phyloP scores from a whole-genome alignment of 1,140 invertebrate species.

The Megathymus violae region DNA sequence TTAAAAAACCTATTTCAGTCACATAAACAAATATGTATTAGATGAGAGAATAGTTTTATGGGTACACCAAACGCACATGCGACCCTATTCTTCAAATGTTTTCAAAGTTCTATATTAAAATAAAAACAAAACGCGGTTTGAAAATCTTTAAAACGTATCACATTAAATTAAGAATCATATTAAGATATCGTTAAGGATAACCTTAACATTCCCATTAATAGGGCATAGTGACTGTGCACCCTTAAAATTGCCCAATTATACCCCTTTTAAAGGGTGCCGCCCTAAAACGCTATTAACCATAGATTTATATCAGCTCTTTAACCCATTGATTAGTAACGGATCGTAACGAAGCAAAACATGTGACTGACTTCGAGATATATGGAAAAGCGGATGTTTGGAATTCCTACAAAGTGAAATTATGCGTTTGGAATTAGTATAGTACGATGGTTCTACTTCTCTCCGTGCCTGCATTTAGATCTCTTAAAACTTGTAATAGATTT shows the following conservation, averaged over 20 bases:
- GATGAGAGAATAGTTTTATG: no score
- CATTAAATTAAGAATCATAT: constrained; percentile 22
- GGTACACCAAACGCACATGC: no score
- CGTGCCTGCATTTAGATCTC: no score
- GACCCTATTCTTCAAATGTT: no score
- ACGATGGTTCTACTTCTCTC: no score
- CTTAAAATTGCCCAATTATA: constrained; percentile 76
- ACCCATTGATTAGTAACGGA: constrained; percentile 61
- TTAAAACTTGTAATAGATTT: no score
- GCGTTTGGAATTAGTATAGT: no score
- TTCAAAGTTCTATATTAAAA: neutral
- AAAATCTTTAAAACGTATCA: neutral
- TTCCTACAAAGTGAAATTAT: no score
- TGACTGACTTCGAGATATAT: constrained; percentile 14
- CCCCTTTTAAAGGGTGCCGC: constrained; percentile 66
- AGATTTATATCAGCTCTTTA: constrained; percentile 75
- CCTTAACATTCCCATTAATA: constrained; percentile 52
- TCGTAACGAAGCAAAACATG: constrained; percentile 38
- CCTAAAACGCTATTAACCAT: constrained; percentile 63
- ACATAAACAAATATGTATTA: no score
- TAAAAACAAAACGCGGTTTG: neutral
- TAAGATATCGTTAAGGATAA: constrained; percentile 5
- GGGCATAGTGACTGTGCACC: constrained; percentile 65
- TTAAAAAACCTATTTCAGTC: no score
- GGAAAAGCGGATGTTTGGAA: no score